phyloP scores from a whole-genome alignment of 2,113 vertebrate species.

The Clarias macrocephalus region DNA sequence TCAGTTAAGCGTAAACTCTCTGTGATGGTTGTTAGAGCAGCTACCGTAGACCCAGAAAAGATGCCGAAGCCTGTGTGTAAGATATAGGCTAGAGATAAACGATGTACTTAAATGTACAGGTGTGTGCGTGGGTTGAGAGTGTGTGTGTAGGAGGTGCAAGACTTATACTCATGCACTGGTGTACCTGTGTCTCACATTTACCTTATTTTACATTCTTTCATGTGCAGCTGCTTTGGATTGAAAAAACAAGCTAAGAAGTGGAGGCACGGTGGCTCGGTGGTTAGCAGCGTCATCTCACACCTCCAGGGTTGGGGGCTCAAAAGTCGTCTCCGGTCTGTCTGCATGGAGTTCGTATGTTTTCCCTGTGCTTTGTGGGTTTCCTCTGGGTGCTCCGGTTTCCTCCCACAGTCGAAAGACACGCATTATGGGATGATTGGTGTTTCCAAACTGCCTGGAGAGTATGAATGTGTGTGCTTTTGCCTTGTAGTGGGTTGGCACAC shows the following conservation, averaged over 20 bases:
- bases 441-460: no score
- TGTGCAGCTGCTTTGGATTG: not conserved
- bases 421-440: no score
- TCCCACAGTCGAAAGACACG: no score
- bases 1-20: not conserved
- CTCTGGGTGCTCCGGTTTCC: no score
- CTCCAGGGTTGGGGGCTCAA: no score
- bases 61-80: constrained; percentile 20
- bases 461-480: no score
- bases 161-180: constrained; percentile 6
- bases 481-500: no score
- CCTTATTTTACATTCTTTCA: not conserved
- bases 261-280: no score
- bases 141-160: not conserved
- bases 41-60: not conserved
- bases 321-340: no score
- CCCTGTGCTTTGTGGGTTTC: no score
- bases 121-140: constrained; percentile 23
- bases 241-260: not conserved
- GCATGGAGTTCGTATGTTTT: no score
- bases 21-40: not conserved
- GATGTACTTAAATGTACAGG: constrained; percentile 13
- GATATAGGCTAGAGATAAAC: constrained; percentile 42
- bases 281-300: no score
- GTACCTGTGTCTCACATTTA: not conserved